Conservation (phyloP, 2,113 vertebrate species). For the Pseudonaja textilis region DNA sequence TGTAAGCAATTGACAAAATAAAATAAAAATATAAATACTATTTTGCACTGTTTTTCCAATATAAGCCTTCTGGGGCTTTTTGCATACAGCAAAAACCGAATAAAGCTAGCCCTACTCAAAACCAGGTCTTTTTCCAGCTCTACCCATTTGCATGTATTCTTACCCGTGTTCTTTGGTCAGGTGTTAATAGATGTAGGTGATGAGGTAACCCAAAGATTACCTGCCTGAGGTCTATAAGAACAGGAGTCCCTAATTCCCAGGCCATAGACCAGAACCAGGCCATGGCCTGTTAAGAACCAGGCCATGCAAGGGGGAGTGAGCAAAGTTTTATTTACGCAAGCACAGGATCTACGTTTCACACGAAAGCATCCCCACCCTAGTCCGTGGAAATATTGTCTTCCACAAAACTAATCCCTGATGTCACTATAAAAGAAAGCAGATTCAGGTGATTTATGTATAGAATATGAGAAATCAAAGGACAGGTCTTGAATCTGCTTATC, state of each 20-base stretch:
- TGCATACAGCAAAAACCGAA: not conserved
- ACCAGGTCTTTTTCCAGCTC: not conserved
- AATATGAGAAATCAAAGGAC: not conserved
- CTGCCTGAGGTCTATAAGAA: not conserved
- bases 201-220: not conserved
- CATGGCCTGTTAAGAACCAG: too few relatives aligned
- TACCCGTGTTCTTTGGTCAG: not conserved
- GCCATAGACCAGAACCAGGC: too few relatives aligned
- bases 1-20: too few relatives aligned
- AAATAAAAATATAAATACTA: not conserved
- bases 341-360: too few relatives aligned
- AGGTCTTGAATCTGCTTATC: not conserved
- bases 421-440: not conserved
- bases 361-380: too few relatives aligned
- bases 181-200: not conserved
- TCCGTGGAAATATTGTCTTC: too few relatives aligned
- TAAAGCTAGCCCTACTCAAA: not conserved
- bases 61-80: not conserved
- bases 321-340: too few relatives aligned
- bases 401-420: too few relatives aligned
- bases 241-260: too few relatives aligned
- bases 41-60: not conserved
- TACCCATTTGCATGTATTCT: not conserved
- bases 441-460: not conserved
- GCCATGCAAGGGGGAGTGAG: too few relatives aligned